Evolutionary conservation across 2,113 vertebrate genomes (phyloP).

Genomic region (Sigmodon hispidus): DNA sequence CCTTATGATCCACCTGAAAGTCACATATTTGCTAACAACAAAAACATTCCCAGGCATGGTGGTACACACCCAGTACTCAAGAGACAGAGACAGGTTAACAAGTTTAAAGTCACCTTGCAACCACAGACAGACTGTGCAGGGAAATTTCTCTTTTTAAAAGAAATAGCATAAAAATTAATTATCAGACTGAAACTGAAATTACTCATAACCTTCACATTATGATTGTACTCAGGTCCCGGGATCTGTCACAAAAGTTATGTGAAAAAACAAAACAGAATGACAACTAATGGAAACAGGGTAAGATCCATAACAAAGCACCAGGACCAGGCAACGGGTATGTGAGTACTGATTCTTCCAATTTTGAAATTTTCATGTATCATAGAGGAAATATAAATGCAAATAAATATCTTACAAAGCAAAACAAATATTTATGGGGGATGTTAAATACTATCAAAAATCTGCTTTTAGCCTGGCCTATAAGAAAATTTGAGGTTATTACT

Average conservation of each 20-base stretch:
- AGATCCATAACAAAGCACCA: not conserved
- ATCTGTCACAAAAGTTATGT: conserved; percentile 43
- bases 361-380: not conserved
- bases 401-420: not conserved
- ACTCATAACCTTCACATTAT: conserved; percentile 15
- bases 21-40: conserved; percentile 32
- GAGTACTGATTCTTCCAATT: not conserved
- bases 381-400: not conserved
- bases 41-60: not conserved
- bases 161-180: not conserved
- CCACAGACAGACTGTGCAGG: not conserved
- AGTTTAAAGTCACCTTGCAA: not conserved
- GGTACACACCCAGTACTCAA: not conserved
- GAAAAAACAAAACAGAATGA: not conserved
- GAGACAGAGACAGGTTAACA: not conserved
- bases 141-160: not conserved
- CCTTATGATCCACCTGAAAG: conserved; percentile 9
- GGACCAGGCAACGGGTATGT: not conserved
- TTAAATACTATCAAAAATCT: not conserved
- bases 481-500: not conserved
- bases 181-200: conserved; percentile 4
- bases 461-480: not conserved
- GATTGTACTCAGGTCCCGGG: not conserved
- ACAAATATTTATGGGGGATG: not conserved
- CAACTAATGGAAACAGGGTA: not conserved